Base-by-base conservation (phyloP, 37 sponge, comb jelly and placozoan species). In the Axinella damicornis region DNA sequence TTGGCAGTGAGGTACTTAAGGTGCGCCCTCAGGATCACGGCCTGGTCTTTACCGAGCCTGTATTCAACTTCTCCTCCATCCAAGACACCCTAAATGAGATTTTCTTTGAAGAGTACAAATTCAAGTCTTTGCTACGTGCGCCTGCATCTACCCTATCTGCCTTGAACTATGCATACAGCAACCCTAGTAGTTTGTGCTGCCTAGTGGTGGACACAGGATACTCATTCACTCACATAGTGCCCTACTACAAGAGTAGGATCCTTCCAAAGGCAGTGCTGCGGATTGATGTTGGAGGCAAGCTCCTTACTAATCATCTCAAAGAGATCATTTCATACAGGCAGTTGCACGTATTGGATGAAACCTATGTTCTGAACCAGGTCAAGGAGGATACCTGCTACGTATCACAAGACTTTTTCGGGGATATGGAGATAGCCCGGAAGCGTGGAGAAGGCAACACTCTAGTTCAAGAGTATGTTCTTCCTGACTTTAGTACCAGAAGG, bases 351-450 rank as follows among this genome's bases (percentile, higher is more conserved):
- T 32, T 96, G 80, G 99, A 99, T 70, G 99, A 99, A 67, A 96
- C 99, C 1, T 93, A 93, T 66, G 99, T 96, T 11, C 89, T 96
- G 83, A 96, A 96, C 69, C 99, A 97, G 71, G 98, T 95, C 30
- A 99, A 99, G 85, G 99, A 99, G 85, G 99, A 96, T 69, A 75
- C 72, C 6, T 99, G 99, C 55, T 96, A 85, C 69, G 97, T 99
- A 15, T 86, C 96, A 18, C 81, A 66, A 27, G 92, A 93, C 56
- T 84, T 99, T 27, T 35, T 69, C 31, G 52, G 25, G 18, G 99
- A 99, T 78, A 90, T 99, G 99, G 81, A 78, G 20, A 39, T 28
- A 27, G 89, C 88, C 62, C 91, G 80, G 55, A 69, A 16, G 37
- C 73, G 71, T 32, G 85, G 76, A 2, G 11, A 24, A 0, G 67